These are phyloP conservation scores for Pseudochirops cupreus DNA, from an alignment of 2,797 vertebrate genomes.

Conservation along the genomic window DNA sequence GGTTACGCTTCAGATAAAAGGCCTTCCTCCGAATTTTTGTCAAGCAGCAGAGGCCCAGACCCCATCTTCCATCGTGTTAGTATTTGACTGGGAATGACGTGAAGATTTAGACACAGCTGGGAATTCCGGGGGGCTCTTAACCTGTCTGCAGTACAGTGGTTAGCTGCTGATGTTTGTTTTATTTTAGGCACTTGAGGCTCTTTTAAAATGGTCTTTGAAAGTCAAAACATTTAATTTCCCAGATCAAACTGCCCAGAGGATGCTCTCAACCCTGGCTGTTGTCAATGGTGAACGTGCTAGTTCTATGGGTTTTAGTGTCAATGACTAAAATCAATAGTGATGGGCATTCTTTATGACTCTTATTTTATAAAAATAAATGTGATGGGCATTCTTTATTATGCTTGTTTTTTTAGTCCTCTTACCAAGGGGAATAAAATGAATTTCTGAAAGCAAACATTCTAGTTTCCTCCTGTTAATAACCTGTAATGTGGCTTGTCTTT, in stretches of 20 bases:
- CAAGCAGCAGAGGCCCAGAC: constrained; percentile 39
- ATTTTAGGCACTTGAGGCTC: background rate
- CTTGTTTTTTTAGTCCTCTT: background rate
- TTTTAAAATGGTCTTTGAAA: background rate
- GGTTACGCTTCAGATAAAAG: constrained; percentile 65
- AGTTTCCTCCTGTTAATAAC: background rate
- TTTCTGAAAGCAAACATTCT: background rate
- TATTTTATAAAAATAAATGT: background rate
- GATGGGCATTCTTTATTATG: background rate
- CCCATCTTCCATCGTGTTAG: constrained; percentile 72
- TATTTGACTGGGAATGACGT: constrained; percentile 43
- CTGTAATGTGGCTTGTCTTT: background rate
- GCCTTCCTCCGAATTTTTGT: constrained; percentile 60
- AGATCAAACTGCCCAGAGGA: background rate
- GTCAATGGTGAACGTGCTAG: background rate
- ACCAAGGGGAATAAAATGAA: background rate
- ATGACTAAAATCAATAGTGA: background rate
- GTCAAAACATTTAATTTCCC: background rate
- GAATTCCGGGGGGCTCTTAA: background rate
- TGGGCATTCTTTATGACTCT: background rate
- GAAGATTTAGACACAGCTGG: constrained; percentile 18
- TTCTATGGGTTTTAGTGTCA: background rate
- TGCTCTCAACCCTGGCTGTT: background rate
- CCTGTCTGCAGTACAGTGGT: background rate
- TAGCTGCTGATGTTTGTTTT: background rate